These are phyloP conservation scores for Zenarchopterus dispar DNA, from an alignment of 2,797 vertebrate species.

Conservation along the genomic window DNA sequence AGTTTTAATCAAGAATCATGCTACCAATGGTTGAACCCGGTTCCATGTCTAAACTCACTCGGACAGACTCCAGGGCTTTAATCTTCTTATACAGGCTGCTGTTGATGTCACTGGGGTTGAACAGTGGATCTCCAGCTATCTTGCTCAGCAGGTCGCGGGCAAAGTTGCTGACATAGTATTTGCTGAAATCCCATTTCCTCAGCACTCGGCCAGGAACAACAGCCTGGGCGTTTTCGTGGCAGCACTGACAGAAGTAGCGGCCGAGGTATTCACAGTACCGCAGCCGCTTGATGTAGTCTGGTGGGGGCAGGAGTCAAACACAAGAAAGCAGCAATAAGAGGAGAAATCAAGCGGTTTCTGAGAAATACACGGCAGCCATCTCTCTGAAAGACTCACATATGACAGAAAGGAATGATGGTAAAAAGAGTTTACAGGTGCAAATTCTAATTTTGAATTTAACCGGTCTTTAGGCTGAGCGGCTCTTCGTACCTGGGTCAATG, in stretches of 20 bases:
- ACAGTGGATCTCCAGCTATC: constrained; percentile 95
- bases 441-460: constrained; percentile 1
- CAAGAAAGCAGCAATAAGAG: neutral
- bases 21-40: neutral
- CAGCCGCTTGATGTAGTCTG: constrained; percentile 96
- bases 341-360: neutral
- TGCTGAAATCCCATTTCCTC: constrained; percentile 97
- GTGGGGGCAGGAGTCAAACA: constrained; percentile 11
- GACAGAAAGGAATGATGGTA: neutral
- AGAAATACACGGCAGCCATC: neutral
- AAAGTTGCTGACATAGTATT: constrained; percentile 96
- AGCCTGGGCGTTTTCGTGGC: constrained; percentile 93
- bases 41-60: constrained; percentile 78
- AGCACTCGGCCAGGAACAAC: constrained; percentile 91
- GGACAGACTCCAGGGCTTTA: constrained; percentile 90
- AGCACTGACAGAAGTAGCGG: constrained; percentile 98
- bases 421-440: neutral
- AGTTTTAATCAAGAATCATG: too few relatives aligned
- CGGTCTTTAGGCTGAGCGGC: neutral
- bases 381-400: too few relatives aligned
- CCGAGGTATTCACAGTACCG: constrained; percentile 98
- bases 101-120: constrained; percentile 94
- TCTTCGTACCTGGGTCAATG: constrained; percentile 88
- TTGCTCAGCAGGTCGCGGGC: constrained; percentile 94
- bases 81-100: constrained; percentile 90